These are phyloP conservation scores for Empidonax alnorum DNA, from an alignment of 2,113 vertebrate genomes.

Conservation along the genomic window DNA sequence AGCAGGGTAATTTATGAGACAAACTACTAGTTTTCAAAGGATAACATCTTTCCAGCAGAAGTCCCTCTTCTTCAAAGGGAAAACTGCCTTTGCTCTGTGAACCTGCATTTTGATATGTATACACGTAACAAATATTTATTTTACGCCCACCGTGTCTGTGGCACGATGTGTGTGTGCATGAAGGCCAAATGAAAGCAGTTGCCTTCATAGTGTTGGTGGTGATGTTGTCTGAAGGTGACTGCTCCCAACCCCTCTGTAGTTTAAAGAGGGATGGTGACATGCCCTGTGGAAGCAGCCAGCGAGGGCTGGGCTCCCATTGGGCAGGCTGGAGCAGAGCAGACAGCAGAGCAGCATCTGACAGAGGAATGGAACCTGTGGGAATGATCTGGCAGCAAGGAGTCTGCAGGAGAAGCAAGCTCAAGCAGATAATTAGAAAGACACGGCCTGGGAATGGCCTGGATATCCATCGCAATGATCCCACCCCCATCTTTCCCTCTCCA, in stretches of 20 bases:
- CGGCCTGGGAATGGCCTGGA: neutral
- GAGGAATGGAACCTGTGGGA: neutral
- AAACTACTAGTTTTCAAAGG: slow-evolving; percentile 17
- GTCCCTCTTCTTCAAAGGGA: slow-evolving; percentile 37
- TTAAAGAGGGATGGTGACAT: neutral
- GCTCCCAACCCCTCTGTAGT: neutral
- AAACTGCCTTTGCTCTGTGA: neutral
- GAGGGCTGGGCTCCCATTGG: neutral
- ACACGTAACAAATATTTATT: neutral
- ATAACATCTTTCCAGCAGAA: slow-evolving; percentile 13
- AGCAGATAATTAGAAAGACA: slow-evolving; percentile 8
- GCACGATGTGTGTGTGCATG: neutral
- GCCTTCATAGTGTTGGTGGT: neutral
- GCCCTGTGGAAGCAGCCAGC: neutral
- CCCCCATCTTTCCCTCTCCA: neutral
- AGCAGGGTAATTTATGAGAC: slow-evolving; percentile 15
- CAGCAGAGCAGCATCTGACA: neutral
- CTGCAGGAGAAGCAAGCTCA: neutral
- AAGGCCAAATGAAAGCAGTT: slow-evolving; percentile 6
- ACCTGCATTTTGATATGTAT: neutral
- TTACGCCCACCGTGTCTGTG: neutral
- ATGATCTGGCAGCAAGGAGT: neutral
- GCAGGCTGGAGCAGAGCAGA: neutral
- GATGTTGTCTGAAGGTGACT: neutral
- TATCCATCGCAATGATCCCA: neutral